phyloP scores from a whole-genome alignment of 1,140 invertebrate genomes.

The Prorops nasuta region DNA sequence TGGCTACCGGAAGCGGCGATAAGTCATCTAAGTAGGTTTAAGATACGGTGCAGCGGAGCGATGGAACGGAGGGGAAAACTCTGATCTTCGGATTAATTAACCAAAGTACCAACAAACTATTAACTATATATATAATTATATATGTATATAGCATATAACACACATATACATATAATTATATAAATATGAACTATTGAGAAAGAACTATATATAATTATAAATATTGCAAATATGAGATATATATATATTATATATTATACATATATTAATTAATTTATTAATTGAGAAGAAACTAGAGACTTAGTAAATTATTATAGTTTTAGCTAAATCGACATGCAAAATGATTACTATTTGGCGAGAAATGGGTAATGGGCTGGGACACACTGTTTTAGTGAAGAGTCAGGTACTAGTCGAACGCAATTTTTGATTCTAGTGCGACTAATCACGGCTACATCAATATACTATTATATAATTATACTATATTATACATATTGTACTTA shows the following conservation, averaged over 20 bases:
- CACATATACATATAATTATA: constrained; percentile 25
- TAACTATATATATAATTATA: constrained; percentile 32
- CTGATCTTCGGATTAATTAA: constrained; percentile 45
- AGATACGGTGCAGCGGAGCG: constrained; percentile 29
- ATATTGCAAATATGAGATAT: constrained; percentile 27
- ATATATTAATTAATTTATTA: constrained; percentile 32
- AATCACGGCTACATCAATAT: background rate
- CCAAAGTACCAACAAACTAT: constrained; percentile 46
- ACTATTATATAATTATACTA: no score
- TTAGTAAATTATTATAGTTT: constrained; percentile 51
- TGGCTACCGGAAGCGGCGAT: background rate
- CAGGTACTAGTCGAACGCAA: constrained; percentile 10
- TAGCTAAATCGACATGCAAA: constrained; percentile 39
- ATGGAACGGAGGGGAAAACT: constrained; percentile 41
- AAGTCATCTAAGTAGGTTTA: no score
- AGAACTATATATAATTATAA: constrained; percentile 34
- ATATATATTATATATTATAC: constrained; percentile 31
- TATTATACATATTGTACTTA: constrained; percentile 32
- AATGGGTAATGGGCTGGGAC: constrained; percentile 6
- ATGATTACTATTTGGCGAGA: constrained; percentile 29
- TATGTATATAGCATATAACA: constrained; percentile 30
- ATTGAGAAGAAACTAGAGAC: constrained; percentile 40
- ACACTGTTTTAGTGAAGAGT: constrained; percentile 20
- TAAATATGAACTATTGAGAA: constrained; percentile 32
- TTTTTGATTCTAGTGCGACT: background rate